Percentiles rank a stretch among this genome's conserved stretches.
Evolutionary conservation across 92 coral and sea anemone species (phyloP).

Genomic region (Parazoanthus atlanticus): DNA sequence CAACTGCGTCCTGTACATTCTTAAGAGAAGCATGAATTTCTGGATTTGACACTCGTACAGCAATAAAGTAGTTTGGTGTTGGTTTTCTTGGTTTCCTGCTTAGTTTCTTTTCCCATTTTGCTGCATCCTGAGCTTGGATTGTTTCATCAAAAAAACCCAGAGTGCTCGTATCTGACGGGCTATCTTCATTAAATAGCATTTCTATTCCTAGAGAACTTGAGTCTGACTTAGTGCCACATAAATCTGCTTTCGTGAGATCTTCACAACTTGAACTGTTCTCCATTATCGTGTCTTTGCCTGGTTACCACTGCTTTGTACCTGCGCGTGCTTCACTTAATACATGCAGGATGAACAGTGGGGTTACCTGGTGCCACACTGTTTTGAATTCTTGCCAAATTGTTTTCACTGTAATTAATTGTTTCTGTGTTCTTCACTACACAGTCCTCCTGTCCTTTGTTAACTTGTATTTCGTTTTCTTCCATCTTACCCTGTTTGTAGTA

Average conservation of each 20-base stretch:
- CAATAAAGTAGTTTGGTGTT: slow-evolving; percentile 87
- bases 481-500: slow-evolving; percentile 12
- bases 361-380: background rate
- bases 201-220: slow-evolving; percentile 34
- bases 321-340: too few species aligned
- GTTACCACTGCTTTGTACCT: background rate
- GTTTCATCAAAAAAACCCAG: slow-evolving; percentile 64
- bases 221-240: slow-evolving; percentile 10
- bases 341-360: background rate
- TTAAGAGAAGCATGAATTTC: slow-evolving; percentile 72
- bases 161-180: slow-evolving; percentile 45
- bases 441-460: background rate
- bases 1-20: slow-evolving; percentile 75
- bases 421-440: background rate
- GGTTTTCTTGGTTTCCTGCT: slow-evolving; percentile 43
- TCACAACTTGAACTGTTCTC: background rate
- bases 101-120: slow-evolving; percentile 20
- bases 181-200: slow-evolving; percentile 34
- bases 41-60: slow-evolving; percentile 85
- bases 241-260: background rate
- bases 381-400: background rate
- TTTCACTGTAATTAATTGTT: too few species aligned
- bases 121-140: slow-evolving; percentile 28
- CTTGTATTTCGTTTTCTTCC: background rate
- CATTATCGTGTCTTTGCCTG: background rate